Percentiles rank a stretch among this genome's conserved stretches.
These are phyloP conservation scores for Corythaixoides concolor DNA, from an alignment of 2,113 vertebrate species.

Conservation along the genomic window DNA sequence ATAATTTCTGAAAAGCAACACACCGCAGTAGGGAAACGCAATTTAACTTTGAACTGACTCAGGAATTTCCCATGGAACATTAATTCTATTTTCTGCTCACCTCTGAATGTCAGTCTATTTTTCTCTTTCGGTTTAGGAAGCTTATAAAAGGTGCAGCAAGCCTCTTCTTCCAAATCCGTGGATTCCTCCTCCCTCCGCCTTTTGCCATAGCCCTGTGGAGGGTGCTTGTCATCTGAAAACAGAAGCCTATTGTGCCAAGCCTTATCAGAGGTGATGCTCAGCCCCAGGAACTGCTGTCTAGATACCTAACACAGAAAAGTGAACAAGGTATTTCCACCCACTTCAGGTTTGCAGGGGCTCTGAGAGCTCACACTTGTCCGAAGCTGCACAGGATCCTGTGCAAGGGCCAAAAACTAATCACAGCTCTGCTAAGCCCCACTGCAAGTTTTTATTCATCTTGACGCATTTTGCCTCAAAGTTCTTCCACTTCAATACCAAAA, in stretches of 20 bases:
- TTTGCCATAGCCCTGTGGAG: neutral
- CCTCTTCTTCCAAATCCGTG: neutral
- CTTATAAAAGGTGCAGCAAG: neutral
- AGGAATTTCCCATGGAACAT: constrained; percentile 60
- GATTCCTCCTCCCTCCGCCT: neutral
- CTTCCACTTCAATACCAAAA: neutral
- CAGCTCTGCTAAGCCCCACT: neutral
- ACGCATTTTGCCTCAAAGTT: neutral
- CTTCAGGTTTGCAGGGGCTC: neutral
- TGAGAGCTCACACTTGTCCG: neutral
- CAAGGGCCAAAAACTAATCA: neutral
- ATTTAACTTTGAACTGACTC: constrained; percentile 65
- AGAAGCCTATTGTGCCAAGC: neutral
- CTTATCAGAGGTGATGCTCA: neutral
- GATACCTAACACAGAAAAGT: neutral
- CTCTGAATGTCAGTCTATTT: constrained; percentile 52
- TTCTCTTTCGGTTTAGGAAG: constrained; percentile 36
- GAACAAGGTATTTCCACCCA: neutral
- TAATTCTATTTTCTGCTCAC: constrained; percentile 67
- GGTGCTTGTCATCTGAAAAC: neutral
- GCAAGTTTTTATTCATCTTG: neutral
- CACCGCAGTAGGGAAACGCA: constrained; percentile 49
- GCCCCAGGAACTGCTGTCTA: neutral
- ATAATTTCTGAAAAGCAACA: constrained; percentile 48
- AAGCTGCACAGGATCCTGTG: neutral